Evolutionary conservation across 1,140 invertebrate genomes (phyloP), one percentile per base, ranked within the genome.

Genomic region (Neodiprion fabricii): DNA sequence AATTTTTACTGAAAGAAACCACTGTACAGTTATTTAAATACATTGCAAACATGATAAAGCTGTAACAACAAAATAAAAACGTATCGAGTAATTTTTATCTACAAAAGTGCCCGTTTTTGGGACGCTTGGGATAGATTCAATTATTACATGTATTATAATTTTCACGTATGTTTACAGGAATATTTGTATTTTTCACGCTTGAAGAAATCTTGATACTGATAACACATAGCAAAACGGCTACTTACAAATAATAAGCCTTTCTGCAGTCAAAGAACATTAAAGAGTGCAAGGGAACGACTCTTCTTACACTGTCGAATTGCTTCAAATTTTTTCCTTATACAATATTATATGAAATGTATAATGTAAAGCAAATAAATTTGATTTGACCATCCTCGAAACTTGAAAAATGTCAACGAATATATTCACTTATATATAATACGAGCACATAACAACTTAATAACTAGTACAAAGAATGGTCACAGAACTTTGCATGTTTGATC

Each of bases 121-220:
- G 28, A 40, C 28, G 28, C 28, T 40, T 40, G 28, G 2, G 28
- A 40, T 40, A 40, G 28, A 40, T 40, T 40, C 28, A 40, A 40
- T 40, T 40, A 40, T 40, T 40, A 40, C 28, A 5, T 40, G 5
- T 40, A 5, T 40, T 61, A 17, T 61, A 17, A 61, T 73, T 68
- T 71, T 67, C 17, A 1, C 67, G 72, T 14, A 67, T 48, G 1
- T 81, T 81, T 81, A 40, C 61, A 82, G 81, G 81, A 82, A 65
- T 73, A 78, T 0, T 50, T 82, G 47, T 82, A 80, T 7, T 82
- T 82, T 50, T 40, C 75, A 61, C 23, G 66, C 48, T 49, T 48
- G 40, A 71, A 40, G 48, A 71, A 71, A 47, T 49, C 11, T 17
- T 61, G 53, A 61, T 17, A 17, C 11, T 61, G 53, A 61, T 17